Conservation (phyloP, 2,797 vertebrate species). For the Sebastes jordani region DNA sequence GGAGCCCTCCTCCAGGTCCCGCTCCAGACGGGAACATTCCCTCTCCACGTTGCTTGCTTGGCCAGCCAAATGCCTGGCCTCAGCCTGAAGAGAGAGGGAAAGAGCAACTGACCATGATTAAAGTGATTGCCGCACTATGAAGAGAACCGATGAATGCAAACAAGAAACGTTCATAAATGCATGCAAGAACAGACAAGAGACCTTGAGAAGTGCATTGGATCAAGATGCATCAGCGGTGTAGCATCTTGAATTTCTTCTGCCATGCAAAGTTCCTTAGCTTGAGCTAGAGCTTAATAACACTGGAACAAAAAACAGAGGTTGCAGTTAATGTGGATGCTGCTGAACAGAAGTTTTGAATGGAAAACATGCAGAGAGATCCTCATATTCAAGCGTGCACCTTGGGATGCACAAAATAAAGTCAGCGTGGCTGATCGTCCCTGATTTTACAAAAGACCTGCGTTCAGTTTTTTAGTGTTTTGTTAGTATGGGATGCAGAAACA, state of each 20-base stretch:
- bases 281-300: constrained; percentile 30
- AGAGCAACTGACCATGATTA: background rate
- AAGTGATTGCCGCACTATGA: background rate
- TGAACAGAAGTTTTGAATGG: background rate
- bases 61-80: constrained; percentile 56
- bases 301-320: constrained; percentile 27
- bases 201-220: constrained; percentile 28
- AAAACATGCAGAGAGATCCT: constrained; percentile 28
- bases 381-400: background rate
- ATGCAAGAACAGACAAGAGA: constrained; percentile 21
- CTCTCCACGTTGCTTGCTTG: constrained; percentile 44
- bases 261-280: constrained; percentile 55
- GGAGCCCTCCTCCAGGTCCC: constrained; percentile 79
- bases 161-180: background rate
- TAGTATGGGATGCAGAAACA: constrained; percentile 5
- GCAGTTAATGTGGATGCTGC: background rate
- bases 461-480: constrained; percentile 31
- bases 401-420: background rate
- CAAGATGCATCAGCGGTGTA: constrained; percentile 27
- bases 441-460: background rate
- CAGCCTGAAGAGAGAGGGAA: constrained; percentile 31
- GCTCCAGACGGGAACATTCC: constrained; percentile 65
- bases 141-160: background rate
- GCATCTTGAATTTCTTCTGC: constrained; percentile 31
- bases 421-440: background rate